phyloP scores from a whole-genome alignment of 2,113 vertebrate species.

The Hyaena hyaena region DNA sequence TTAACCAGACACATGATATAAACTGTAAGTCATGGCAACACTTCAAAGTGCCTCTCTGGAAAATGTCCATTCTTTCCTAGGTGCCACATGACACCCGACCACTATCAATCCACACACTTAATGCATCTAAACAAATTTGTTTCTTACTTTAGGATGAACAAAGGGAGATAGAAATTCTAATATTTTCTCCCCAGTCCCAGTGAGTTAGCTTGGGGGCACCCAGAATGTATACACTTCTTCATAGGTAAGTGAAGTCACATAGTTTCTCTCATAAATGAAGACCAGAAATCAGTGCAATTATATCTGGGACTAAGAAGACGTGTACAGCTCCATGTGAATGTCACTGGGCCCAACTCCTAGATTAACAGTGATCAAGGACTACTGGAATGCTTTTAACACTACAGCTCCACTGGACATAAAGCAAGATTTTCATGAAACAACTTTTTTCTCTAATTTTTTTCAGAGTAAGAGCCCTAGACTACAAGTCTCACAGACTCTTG shows the following conservation, averaged over 20 bases:
- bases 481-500: neutral
- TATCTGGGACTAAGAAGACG: neutral
- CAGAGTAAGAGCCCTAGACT: neutral
- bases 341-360: neutral
- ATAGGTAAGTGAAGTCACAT: neutral
- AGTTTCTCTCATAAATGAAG: neutral
- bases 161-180: neutral
- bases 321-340: neutral
- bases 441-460: neutral
- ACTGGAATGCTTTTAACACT: neutral
- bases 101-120: neutral
- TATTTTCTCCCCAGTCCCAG: neutral
- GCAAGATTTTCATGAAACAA: neutral
- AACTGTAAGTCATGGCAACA: neutral
- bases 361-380: neutral
- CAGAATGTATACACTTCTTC: neutral
- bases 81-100: neutral
- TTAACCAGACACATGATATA: conserved; percentile 8
- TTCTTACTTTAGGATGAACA: neutral
- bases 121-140: neutral
- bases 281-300: neutral
- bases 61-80: neutral
- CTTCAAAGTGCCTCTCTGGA: neutral
- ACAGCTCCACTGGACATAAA: neutral
- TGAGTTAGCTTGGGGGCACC: neutral